Percentiles rank a stretch among this genome's conserved stretches.
These are phyloP conservation scores for Frieseomelitta varia DNA, from an alignment of 1,140 invertebrate species.

Conservation along the genomic window DNA sequence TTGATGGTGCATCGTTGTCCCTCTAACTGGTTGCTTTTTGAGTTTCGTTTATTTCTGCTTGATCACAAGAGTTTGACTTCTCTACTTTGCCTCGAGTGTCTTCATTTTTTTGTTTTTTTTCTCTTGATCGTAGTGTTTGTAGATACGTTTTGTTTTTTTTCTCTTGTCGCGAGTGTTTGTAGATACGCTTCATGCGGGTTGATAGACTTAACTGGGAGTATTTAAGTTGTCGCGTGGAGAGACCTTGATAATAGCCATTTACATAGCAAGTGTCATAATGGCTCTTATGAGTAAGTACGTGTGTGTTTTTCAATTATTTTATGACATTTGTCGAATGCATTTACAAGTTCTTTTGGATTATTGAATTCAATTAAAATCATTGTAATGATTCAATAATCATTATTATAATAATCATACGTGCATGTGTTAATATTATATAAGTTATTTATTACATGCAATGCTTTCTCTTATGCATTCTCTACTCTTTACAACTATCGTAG, in stretches of 20 bases:
- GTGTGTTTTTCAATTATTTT: neutral
- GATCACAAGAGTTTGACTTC: neutral
- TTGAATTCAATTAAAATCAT: no score
- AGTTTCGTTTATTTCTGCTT: no score
- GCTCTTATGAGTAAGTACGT: neutral
- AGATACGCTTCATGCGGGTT: slow-evolving; percentile 7
- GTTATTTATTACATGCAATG: neutral
- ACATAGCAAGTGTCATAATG: no score
- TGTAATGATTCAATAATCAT: no score
- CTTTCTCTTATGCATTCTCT: neutral
- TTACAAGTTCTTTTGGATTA: no score
- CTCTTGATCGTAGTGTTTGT: neutral
- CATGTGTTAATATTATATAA: no score
- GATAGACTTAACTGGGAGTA: neutral
- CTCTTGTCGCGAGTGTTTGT: slow-evolving; percentile 11
- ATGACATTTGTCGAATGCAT: no score
- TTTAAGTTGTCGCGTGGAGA: no score
- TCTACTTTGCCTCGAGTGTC: no score
- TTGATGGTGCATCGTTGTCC: neutral
- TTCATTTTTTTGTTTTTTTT: neutral
- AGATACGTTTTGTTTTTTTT: neutral
- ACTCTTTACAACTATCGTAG: neutral
- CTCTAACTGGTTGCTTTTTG: neutral
- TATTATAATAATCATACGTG: no score
- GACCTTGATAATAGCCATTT: neutral